Conservation (phyloP, 2,113 vertebrate genomes). For the Zosterops japonicus region DNA sequence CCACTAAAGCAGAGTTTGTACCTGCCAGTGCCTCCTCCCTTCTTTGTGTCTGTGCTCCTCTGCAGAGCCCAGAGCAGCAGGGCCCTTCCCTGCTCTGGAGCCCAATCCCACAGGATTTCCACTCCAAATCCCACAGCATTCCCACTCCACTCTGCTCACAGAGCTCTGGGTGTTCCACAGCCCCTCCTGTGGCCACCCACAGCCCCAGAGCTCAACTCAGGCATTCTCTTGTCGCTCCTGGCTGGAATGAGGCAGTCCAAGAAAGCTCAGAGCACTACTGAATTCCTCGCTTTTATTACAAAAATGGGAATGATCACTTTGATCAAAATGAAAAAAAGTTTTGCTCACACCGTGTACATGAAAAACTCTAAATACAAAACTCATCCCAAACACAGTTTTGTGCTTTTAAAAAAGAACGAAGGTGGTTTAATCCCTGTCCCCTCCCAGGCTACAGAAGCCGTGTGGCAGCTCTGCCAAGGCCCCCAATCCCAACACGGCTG, state of each 20-base stretch:
- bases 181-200: too few species aligned
- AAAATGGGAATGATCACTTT: conserved; percentile 78
- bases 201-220: accelerated
- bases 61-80: neutral
- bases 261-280: conserved; percentile 27
- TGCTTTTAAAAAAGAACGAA: conserved; percentile 65
- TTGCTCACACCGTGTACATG: conserved; percentile 73
- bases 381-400: conserved; percentile 63
- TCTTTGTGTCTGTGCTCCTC: neutral
- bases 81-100: neutral
- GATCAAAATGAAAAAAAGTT: conserved; percentile 77
- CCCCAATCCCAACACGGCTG: neutral
- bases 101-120: neutral
- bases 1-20: conserved; percentile 46
- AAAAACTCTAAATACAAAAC: conserved; percentile 78
- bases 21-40: neutral
- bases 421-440: neutral
- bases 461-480: neutral
- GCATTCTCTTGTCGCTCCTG: accelerated
- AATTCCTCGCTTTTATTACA: conserved; percentile 79
- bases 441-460: neutral
- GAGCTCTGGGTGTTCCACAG: neutral
- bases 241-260: neutral
- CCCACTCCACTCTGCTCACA: neutral
- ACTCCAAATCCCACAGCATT: neutral